Base-by-base conservation (phyloP, 2,113 vertebrate species). In the Passerina amoena region DNA sequence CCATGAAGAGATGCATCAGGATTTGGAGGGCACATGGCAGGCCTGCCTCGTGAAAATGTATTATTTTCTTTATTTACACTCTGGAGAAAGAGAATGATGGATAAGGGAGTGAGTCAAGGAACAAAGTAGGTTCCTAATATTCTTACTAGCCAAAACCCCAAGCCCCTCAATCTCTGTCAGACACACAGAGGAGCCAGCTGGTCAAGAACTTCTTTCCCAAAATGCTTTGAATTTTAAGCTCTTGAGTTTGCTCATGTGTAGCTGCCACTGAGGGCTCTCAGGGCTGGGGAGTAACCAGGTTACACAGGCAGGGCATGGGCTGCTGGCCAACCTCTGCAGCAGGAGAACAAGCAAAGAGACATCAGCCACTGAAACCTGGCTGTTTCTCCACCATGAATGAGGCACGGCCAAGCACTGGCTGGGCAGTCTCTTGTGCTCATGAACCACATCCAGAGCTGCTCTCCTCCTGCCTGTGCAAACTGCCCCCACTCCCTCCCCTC, bases 41-140 rank as follows among this genome's bases (percentile, higher is more conserved):
- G 87, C 63, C 71, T 95, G 95, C 87, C 96, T 94, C 10, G 15
- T 38, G 88, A 94, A 97, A 92, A 95, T 78, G 44, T 59, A 21
- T 76, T 86, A 60, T 57, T 93, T 95, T 80, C n/a, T 45, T 64
- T 63, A 61, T 66, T 57, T 60, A 84, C 19, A 60, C 47, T 33
- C 45, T 4, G 6, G 63, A 88, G 82, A 71, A 95, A 82, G 38
- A 70, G 24, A 42, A 95, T 33, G 40, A 78, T 72, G 69, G 70
- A 92, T 86, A 82, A 92, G 51, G 73, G 75, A 95, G 57, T 6
- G 28, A 50, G 73, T 94, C 84, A 94, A 90, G 77, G 84, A 97
- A 96, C 65, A 96, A 92, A 92, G 17, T 79, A 91, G 86, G 37
- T 95, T 93, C 83, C 68, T 44, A 57, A 31, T 80, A 91, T 22